Evolutionary conservation across 1,140 invertebrate genomes (phyloP).

Genomic region (Zeugodacus cucurbitae): DNA sequence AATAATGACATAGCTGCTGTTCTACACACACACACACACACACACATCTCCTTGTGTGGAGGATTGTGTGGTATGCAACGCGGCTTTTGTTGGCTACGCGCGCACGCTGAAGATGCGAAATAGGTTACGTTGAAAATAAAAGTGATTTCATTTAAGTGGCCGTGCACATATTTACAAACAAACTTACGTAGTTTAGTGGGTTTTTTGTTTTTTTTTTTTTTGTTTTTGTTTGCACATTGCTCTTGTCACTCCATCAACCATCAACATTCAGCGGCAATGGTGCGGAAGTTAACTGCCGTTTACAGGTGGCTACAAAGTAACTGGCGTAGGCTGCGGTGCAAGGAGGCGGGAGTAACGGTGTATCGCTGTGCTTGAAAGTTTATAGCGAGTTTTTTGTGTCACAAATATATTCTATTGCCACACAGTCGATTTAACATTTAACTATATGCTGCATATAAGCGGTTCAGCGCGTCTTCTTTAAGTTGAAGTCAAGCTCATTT

Average conservation of each 20-base stretch:
- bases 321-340: neutral
- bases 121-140: constrained; percentile 24
- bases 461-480: neutral
- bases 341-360: neutral
- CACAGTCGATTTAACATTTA: constrained; percentile 33
- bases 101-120: neutral
- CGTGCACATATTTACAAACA: neutral
- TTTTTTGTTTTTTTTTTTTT: neutral
- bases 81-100: neutral
- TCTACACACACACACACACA: neutral
- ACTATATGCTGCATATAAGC: neutral
- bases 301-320: neutral
- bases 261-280: neutral
- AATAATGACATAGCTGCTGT: neutral
- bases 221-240: neutral
- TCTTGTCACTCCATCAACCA: neutral
- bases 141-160: constrained; percentile 34
- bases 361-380: neutral
- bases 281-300: neutral
- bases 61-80: neutral
- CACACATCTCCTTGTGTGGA: neutral
- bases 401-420: too few species aligned
- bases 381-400: neutral
- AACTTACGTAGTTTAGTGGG: too few species aligned
- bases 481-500: constrained; percentile 24